These are phyloP conservation scores for Cetonia aurata DNA, from an alignment of 2,888 invertebrate species.

Conservation along the genomic window DNA sequence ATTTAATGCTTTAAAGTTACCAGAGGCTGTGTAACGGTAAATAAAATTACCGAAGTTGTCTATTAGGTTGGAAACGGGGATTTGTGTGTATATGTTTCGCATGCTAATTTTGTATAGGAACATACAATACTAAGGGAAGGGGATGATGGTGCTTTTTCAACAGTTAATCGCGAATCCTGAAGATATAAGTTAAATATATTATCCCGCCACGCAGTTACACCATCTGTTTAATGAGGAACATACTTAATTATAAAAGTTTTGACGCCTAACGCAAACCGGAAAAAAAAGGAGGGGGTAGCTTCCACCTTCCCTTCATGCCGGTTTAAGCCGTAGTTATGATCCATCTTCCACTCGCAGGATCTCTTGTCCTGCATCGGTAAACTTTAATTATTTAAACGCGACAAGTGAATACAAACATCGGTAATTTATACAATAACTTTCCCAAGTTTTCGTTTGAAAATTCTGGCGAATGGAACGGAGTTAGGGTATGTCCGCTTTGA, in stretches of 20 bases:
- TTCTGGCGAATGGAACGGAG: conserved; percentile 26
- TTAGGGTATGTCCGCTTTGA: conserved; percentile 26
- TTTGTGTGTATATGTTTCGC: not conserved
- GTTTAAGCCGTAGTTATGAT: not conserved
- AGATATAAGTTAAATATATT: conserved; percentile 15
- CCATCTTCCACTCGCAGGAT: not conserved
- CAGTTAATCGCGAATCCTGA: not conserved
- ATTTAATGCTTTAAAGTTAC: conserved; percentile 4
- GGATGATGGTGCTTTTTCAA: not conserved
- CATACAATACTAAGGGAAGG: no score
- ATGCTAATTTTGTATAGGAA: not conserved
- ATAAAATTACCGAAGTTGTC: conserved; percentile 9
- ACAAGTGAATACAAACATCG: conserved; percentile 43
- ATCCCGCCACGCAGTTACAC: conserved; percentile 3
- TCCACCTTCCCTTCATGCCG: no score
- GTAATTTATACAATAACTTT: conserved; percentile 46
- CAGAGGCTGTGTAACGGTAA: not conserved
- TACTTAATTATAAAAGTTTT: conserved; percentile 22
- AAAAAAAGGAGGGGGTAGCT: not conserved
- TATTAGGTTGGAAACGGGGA: not conserved
- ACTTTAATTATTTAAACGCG: conserved; percentile 37
- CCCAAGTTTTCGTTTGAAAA: conserved; percentile 36
- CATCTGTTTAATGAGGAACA: conserved; percentile 24
- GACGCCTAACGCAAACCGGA: not conserved
- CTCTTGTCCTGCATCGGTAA: conserved; percentile 19